Base-by-base conservation (phyloP, 1,140 invertebrate species). In the Drosophila fuyamai region DNA sequence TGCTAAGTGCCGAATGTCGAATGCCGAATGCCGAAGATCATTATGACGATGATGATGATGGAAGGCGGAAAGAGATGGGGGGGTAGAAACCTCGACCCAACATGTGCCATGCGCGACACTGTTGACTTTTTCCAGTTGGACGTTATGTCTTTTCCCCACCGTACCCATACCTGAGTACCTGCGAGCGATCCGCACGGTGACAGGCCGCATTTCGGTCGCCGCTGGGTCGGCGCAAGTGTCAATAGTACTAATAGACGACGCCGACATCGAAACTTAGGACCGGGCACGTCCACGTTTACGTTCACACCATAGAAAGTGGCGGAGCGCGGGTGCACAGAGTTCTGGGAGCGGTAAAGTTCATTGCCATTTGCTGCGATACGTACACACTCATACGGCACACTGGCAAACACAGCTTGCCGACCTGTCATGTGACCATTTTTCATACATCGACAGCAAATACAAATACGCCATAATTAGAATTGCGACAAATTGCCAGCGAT, bases 1-100 rank as follows among this genome's bases (percentile, higher is more conserved):
- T 88, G 84, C 84, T 88, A 88, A 88, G 85, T 88, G 84, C 84
- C 80, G 77, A 88, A 79, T 88, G 82, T 60, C 83, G 82, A 88
- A 88, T 88, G 84, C 65, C 76, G 72, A 80, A 71, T 88, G 84
- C 65, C 76, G 72, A 80, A 71, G 85, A 71, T 60, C 46, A 50
- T 68, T 16, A 55, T 48, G 65, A 71, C 29, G 40, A 38, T 55
- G 60, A 41, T 8, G 29, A 32, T 32, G 29, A 32, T 8, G 29
- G 44, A 48, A 67, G 72, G 18, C 48, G 57, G 40, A 14, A 29
- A 40, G 8, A 36, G 4, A 38, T 44, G 10, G 36, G 5, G 18
- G 7, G 54, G 10, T 36, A 36, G 62, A 40, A 53, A 79, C 61
- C 62, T 61, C 50, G 63, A 75, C 50, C 72, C 66, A 63, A 62